phyloP scores from a whole-genome alignment of 1,140 invertebrate species.

The Sitodiplosis mosellana region DNA sequence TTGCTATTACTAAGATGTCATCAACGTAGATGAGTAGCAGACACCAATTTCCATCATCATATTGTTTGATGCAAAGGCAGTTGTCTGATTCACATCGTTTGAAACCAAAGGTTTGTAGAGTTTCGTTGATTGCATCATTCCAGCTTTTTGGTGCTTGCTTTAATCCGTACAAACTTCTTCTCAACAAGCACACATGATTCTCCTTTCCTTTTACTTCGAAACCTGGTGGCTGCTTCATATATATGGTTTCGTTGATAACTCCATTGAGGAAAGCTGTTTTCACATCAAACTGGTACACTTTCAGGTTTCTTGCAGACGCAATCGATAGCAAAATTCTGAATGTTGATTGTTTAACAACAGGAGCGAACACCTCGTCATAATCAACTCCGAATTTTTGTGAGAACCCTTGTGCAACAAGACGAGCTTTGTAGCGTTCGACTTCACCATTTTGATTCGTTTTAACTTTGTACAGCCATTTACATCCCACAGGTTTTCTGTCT shows the following conservation, averaged over 20 bases:
- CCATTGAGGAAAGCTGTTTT: constrained; percentile 27
- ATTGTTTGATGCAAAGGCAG: too few relatives aligned
- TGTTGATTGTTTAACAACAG: constrained; percentile 19
- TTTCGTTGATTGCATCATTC: constrained; percentile 14
- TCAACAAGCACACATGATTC: constrained; percentile 13
- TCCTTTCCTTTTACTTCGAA: constrained; percentile 5
- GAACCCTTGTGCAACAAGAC: constrained; percentile 7
- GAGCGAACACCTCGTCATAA: constrained; percentile 25
- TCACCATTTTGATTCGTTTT: constrained; percentile 6
- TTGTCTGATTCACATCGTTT: too few relatives aligned
- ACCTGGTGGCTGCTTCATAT: constrained; percentile 16
- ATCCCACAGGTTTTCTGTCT: constrained; percentile 3
- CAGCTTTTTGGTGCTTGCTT: constrained; percentile 26
- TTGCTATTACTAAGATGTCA: constrained; percentile 7
- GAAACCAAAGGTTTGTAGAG: too few relatives aligned
- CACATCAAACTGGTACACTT: constrained; percentile 26
- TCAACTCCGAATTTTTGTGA: constrained; percentile 15
- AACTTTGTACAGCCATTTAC: constrained; percentile 6
- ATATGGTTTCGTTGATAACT: constrained; percentile 20
- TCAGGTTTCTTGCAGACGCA: constrained; percentile 15
- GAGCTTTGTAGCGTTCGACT: constrained; percentile 4
- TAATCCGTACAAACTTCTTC: constrained; percentile 23
- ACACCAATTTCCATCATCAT: too few relatives aligned
- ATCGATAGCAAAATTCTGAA: constrained; percentile 25
- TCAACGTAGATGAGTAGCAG: constrained; percentile 1